Base-by-base conservation (phyloP, 2,113 vertebrate genomes). In the Tichodroma muraria region DNA sequence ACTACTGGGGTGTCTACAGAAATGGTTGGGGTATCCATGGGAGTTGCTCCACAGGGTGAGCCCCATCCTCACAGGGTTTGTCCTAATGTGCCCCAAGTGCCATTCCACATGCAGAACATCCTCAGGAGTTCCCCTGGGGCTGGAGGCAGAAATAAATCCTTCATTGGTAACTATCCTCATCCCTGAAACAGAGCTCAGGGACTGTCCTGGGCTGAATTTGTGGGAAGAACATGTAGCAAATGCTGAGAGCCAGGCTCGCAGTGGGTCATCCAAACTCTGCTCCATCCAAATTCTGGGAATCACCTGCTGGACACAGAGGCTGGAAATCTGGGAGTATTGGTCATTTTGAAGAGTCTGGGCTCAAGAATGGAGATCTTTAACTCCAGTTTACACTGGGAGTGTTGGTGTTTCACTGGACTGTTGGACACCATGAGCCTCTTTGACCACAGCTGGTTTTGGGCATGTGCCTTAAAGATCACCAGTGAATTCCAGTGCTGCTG, bases 371-470 rank as follows among this genome's bases (percentile, higher is more conserved):
- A 27, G 31, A 35, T 57, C 50, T 72, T 64, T 37, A 57, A 64
- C 42, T 65, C 30, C 35, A 20, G 15, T 75, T 49, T 30, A 56
- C 10, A 19, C n/a, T 35, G 0, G 0, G 30, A 21, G 11, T 13
- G 7, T 54, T 63, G 65, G 11, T 33, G 17, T 71, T 35, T 65
- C 42, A 30, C 47, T 31, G 35, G 15, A 13, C 17, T n/a, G 6
- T 31, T 71, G 31, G n/a, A 21, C 31, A 71, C 42, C 15, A 2
- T 15, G 49, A 42, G 24, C 9, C 30, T 64, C 17, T 47, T 80
- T 35, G 42, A 1, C 20, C 30, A 47, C 0, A 0, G 20, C 24
- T 71, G 35, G 8, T 49, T 79, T 79, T 4, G 3, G 21, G 23
- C 9, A 31, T 15, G 17, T 22, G 11, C n/a, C n/a, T 27, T 35